Evolutionary conservation across 2,888 invertebrate species (phyloP).

Genomic region (Erannis defoliaria): DNA sequence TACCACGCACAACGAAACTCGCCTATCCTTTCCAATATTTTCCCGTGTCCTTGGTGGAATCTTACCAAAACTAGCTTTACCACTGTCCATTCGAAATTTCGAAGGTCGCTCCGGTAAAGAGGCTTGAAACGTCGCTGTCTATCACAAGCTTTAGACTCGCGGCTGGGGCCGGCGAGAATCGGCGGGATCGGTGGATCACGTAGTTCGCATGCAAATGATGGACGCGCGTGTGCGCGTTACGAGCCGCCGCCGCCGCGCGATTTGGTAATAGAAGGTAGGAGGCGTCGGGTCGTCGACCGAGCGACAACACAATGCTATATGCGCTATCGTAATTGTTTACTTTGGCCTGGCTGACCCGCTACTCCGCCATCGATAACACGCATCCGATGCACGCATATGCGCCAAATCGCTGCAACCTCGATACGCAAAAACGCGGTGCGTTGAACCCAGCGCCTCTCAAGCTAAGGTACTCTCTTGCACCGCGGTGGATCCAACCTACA

Average conservation of each 20-base stretch:
- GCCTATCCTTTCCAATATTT: too few relatives aligned
- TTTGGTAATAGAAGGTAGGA: constrained; percentile 58
- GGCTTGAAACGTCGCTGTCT: too few relatives aligned
- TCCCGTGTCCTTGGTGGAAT: too few relatives aligned
- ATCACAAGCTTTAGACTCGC: background rate
- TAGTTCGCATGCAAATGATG: constrained; percentile 59
- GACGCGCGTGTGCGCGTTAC: constrained; percentile 36
- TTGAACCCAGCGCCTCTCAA: constrained; percentile 48
- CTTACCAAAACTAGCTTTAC: too few relatives aligned
- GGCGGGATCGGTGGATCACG: constrained; percentile 47
- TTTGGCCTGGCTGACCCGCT: constrained; percentile 68
- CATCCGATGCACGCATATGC: constrained; percentile 55
- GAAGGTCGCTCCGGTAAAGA: too few relatives aligned
- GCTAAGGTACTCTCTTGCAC: constrained; percentile 47
- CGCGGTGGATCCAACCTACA: constrained; percentile 45
- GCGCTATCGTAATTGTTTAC: constrained; percentile 79
- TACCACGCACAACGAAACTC: too few relatives aligned
- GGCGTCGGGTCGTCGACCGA: constrained; percentile 64
- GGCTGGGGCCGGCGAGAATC: constrained; percentile 25
- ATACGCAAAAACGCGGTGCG: constrained; percentile 61
- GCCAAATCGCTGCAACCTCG: constrained; percentile 67
- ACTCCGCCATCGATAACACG: constrained; percentile 48
- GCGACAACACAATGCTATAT: constrained; percentile 64
- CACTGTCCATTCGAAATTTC: too few relatives aligned
- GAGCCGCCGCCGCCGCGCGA: constrained; percentile 46